Evolutionary conservation across 2,113 vertebrate species (phyloP), one percentile per base, ranked within the genome.

Genomic region (Vimba vimba): DNA sequence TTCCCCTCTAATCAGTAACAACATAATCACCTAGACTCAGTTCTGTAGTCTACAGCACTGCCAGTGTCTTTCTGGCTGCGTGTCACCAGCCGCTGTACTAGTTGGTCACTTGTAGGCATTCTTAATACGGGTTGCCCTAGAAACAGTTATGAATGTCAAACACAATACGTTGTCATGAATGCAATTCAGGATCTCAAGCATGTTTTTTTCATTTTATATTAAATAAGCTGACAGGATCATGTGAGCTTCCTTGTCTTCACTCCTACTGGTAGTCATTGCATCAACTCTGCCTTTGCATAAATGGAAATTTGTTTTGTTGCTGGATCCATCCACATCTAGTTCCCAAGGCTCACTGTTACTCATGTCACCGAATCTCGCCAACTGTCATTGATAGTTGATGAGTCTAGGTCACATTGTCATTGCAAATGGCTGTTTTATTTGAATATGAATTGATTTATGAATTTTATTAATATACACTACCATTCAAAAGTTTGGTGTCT

Each of bases 51-150:
- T 76, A 76, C 15, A 76, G 25, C n/a, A 27, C 13, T 3, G 13
- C 6, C 74, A 10, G 3, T 17, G 6, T 76, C 45, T 76, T 52
- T 52, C n/a, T 47, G 25, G 15, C 13, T 52, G 45, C n/a, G 6
- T 52, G 74, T 52, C 45, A 52, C 13, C 13, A 27, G 45, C 52
- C 15, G n/a, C 15, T 76, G n/a, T 50, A 76, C n/a, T 52, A 47
- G 74, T 30, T 50, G 74, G 47, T 50, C 47, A 52, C 13, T 76
- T 76, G 1, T 52, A 30, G 45, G 47, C 25, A 76, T 52, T 76
- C 74, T 52, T 76, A 76, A 13, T 76, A 52, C 25, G 27, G 43
- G 74, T 52, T 76, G 45, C 47, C 74, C 47, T 27, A 75, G 71
- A 76, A 52, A 76, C 66, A 39, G 19, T 11, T 39, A 33, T 30